Evolutionary conservation across 2,797 vertebrate genomes (phyloP).

Genomic region (Naso thynnoides): DNA sequence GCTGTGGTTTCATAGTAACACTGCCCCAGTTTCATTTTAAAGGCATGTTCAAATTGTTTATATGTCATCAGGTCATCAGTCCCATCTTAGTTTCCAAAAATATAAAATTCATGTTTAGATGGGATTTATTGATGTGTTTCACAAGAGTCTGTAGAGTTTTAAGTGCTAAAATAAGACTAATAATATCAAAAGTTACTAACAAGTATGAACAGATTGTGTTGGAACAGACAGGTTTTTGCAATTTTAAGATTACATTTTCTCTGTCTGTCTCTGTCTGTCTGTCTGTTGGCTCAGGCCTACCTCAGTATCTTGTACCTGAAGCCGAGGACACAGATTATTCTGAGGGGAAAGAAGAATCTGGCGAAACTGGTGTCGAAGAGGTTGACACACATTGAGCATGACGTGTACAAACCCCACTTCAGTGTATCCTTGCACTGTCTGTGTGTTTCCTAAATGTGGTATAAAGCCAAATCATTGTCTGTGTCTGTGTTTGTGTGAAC

Average conservation of each 20-base stretch:
- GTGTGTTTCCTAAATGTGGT: not conserved
- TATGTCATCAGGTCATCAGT: not conserved
- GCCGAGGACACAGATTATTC: conserved; percentile 86
- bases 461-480: not conserved
- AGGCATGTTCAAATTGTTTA: not conserved
- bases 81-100: not conserved
- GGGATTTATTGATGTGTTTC: not conserved
- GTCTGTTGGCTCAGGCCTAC: conserved; percentile 83
- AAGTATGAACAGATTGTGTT: not conserved
- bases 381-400: conserved; percentile 83
- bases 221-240: not conserved
- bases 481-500: not conserved
- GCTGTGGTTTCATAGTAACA: conserved; percentile 31
- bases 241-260: too few species aligned
- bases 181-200: not conserved
- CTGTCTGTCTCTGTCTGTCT: conserved; percentile 18
- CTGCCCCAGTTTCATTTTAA: conserved; percentile 11
- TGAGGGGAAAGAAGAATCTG: conserved; percentile 86
- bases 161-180: not conserved
- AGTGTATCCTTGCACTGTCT: conserved; percentile 81
- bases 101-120: not conserved
- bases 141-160: not conserved
- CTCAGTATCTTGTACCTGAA: conserved; percentile 89
- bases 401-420: conserved; percentile 88
- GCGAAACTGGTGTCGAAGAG: conserved; percentile 86